Evolutionary conservation across 1,140 invertebrate species (phyloP), one percentile per base, ranked within the genome.

Genomic region (Gerris buenoi): DNA sequence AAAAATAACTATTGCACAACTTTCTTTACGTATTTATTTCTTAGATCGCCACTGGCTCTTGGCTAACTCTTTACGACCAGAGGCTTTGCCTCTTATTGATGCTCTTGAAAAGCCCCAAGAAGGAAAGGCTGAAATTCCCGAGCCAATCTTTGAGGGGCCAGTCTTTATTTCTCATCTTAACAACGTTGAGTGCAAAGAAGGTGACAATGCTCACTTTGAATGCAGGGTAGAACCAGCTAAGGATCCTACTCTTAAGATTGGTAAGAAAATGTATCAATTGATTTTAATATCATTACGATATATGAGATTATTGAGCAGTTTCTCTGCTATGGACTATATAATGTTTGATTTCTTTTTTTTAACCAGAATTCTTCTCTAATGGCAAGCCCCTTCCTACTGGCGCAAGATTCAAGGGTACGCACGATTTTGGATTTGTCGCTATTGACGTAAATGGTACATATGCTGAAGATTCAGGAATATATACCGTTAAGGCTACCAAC

Each of bases 191-290:
- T 90, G 89, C 73, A 86, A 86, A 67, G 95, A 98, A 81, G 88
- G 88, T 63, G 91, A 95, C 68, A 89, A 88, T 68, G 90, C 88
- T 70, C 92, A 93, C 77, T 98, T 99, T 74, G 93, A 97, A 78
- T 96, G 93, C 76, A 88, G 89, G 71, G 91, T 98, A 2, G 89
- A 96, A 76, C 95, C 95, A 46, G 88, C 91, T 14, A 90, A 92
- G 76, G 95, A 98, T 79, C 93, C 94, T 1, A 95, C 91, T 14
- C 86, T 97, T 81, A 89, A 88, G 73, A 90, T 95, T 72, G 77
- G 77, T 79, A 70, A 70, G 74, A 13, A n/a, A n/a, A n/a, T n/a
- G n/a, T n/a, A n/a, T n/a, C n/a, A n/a, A n/a, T n/a, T n/a, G n/a
- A n/a, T n/a, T n/a, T n/a, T n/a, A n/a, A n/a, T n/a, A n/a, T n/a